A percentile compares a stretch with the other conserved stretches of the same genome.
Conservation (phyloP, 92 coral and sea anemone species). For the Phenganax stokvisi region DNA sequence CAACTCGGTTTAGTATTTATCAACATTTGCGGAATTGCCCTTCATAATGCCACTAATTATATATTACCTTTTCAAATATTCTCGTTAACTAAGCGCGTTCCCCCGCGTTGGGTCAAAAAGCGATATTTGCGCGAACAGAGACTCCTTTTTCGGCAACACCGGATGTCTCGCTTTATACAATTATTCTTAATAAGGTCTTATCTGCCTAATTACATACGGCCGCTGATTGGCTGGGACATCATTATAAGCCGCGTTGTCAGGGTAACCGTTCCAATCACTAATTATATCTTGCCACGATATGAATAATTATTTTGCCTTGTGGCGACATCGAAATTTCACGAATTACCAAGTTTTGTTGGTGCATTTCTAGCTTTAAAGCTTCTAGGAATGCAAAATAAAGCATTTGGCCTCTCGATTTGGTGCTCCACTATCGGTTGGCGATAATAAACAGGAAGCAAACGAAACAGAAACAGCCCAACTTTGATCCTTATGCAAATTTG, state of each 20-base stretch:
- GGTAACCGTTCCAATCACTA: conserved; percentile 43
- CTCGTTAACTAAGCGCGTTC: not conserved
- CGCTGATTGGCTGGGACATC: conserved; percentile 39
- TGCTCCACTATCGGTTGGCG: not conserved
- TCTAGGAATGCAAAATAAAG: not conserved
- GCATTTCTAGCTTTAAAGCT: not conserved
- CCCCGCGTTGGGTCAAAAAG: not conserved
- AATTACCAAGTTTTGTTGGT: conserved; percentile 7
- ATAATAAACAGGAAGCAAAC: not conserved
- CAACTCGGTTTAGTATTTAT: not conserved
- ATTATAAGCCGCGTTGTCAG: conserved; percentile 32
- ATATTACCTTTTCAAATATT: not conserved
- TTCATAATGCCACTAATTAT: conserved; percentile 6
- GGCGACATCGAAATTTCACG: conserved; percentile 7
- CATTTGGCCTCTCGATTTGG: not conserved
- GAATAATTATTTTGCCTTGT: conserved; percentile 42
- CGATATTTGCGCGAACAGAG: not conserved
- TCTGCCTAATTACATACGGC: conserved; percentile 34
- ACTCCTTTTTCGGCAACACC: conserved; percentile 5
- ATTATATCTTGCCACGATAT: conserved; percentile 36
- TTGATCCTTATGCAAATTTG: conserved; percentile 32
- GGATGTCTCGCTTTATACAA: conserved; percentile 42
- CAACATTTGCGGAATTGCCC: not conserved
- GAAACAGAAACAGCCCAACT: not conserved
- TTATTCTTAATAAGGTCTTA: conserved; percentile 43